Conservation (phyloP, 2,113 vertebrate genomes). For the Dunckerocampus dactyliophorus region DNA sequence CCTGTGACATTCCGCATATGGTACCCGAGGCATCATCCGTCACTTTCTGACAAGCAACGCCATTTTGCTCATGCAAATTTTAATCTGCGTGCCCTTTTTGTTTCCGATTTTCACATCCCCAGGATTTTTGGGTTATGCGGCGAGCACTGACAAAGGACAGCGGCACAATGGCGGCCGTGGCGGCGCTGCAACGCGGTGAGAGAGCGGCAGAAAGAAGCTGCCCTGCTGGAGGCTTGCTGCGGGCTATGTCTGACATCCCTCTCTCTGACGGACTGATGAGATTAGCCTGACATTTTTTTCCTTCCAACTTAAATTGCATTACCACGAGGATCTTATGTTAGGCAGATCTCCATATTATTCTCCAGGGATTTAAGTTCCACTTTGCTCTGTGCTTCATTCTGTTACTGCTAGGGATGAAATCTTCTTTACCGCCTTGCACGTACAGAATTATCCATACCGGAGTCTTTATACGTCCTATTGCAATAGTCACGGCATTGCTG, state of each 20-base stretch:
- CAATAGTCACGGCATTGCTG: conserved; percentile 17
- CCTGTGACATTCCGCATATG: conserved; percentile 47
- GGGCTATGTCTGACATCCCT: conserved; percentile 72
- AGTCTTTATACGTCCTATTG: conserved; percentile 40
- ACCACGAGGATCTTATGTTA: conserved; percentile 68
- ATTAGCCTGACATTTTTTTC: conserved; percentile 68
- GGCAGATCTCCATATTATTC: conserved; percentile 69
- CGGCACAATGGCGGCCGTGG: conserved; percentile 28
- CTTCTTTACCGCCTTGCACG: conserved; percentile 46
- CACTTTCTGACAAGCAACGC: conserved; percentile 30
- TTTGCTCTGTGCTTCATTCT: conserved; percentile 49
- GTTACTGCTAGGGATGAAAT: conserved; percentile 51
- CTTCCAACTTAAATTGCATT: conserved; percentile 72
- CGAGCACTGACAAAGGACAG: conserved; percentile 6
- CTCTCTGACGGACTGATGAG: conserved; percentile 70
- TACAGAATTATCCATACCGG: conserved; percentile 41
- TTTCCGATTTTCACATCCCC: conserved; percentile 34
- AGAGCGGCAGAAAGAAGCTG: conserved; percentile 39
- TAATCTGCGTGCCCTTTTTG: conserved; percentile 47
- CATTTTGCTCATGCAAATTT: conserved; percentile 42
- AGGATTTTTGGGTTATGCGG: conserved; percentile 41
- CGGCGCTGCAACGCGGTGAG: conserved; percentile 17
- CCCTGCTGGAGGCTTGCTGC: conserved; percentile 67
- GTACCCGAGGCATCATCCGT: conserved; percentile 54
- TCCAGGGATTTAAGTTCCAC: conserved; percentile 59